phyloP scores from a whole-genome alignment of 2,888 invertebrate species.

The Ectemnius continuus region DNA sequence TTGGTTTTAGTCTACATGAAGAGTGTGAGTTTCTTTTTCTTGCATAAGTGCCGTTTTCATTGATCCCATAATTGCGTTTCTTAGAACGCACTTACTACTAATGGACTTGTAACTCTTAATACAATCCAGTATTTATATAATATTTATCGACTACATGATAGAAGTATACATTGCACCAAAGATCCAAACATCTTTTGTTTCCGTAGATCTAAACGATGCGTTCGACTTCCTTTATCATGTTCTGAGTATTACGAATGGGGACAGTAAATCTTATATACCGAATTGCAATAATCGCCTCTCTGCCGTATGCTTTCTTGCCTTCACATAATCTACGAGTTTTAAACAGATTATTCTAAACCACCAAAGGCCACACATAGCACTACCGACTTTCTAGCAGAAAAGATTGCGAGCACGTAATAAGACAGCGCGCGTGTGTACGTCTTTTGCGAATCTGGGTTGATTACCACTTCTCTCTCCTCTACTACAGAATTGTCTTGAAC shows the following conservation, averaged over 20 bases:
- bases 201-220: too few species aligned
- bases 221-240: slow-evolving; percentile 1
- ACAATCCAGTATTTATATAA: too few species aligned
- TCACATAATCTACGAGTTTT: slow-evolving; percentile 7
- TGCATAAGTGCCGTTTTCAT: too few species aligned
- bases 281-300: slow-evolving; percentile 4
- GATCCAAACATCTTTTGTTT: too few species aligned
- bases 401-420: slow-evolving; percentile 4
- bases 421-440: background rate
- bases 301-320: slow-evolving; percentile 15
- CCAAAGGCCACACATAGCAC: slow-evolving; percentile 6
- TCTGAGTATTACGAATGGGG: background rate
- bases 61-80: too few species aligned
- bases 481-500: slow-evolving; percentile 10
- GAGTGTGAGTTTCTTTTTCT: too few species aligned
- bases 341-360: background rate
- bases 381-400: slow-evolving; percentile 9
- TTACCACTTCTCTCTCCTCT: slow-evolving; percentile 6
- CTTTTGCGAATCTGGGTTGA: slow-evolving; percentile 12
- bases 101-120: too few species aligned
- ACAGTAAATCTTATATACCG: background rate
- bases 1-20: background rate
- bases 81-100: too few species aligned
- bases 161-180: too few species aligned
- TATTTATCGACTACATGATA: too few species aligned